Evolutionary conservation across 2,797 vertebrate genomes (phyloP), one percentile per base, ranked within the genome.

Genomic region (Ctenochaetus hawaiiensis): DNA sequence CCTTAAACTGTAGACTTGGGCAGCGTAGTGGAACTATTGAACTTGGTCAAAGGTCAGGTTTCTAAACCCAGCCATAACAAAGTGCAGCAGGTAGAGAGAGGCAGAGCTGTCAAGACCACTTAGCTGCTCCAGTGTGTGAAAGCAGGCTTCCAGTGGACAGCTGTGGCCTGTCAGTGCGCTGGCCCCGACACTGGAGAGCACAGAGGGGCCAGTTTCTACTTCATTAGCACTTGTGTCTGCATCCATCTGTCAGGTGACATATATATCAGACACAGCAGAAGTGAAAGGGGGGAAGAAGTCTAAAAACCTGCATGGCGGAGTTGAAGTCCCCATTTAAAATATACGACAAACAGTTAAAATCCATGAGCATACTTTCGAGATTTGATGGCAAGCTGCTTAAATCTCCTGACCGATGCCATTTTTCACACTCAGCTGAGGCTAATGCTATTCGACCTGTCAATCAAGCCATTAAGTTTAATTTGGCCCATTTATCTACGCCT

Each of bases 401-500:
- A 85, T 77, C 79, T 81, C 74, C 78, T 56, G 83, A 81, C 87
- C 37, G 53, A 78, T 47, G 44, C 80, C 77, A 74, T 85, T 82
- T 80, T 89, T 85, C 72, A 85, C 71, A 69, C 80, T 84, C 84
- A 70, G 80, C 88, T 51, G 81, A 67, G 72, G 68, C 81, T 83
- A 88, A 90, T 78, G 87, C 82, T 66, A 84, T 84, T 89, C 49
- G 6, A 80, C 62, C 87, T 73, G 90, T 93, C 93, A 93, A 90
- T 93, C 92, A 91, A 90, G 84, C 85, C 89, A 91, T 93, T 93
- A 91, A 80, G 66, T 91, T 90, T 92, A 92, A 93, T 93, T 91
- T 87, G 82, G 77, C 82, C 81, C 89, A 90, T 93, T 93, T 93
- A 92, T 90, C 91, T 84, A 62, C 5, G 80, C 80, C 84, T 16